Evolutionary conservation across 2,113 vertebrate genomes (phyloP).

Genomic region (Symphodus melops): DNA sequence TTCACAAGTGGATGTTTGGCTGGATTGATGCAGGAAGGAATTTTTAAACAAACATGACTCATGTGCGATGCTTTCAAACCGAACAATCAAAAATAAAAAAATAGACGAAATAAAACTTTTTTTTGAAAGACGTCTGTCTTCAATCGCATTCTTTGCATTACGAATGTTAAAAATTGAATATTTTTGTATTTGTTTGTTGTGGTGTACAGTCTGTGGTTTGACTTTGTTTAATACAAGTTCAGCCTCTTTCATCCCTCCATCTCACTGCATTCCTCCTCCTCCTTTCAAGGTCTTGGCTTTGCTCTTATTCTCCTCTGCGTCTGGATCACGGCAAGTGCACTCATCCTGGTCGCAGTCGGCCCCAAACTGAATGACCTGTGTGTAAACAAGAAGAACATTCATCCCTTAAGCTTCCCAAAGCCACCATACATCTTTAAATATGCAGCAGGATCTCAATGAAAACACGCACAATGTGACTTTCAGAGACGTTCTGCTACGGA

Average conservation of each 20-base stretch:
- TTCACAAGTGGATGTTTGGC: conserved; percentile 26
- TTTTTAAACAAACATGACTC: conserved; percentile 32
- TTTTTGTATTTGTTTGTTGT: conserved; percentile 56
- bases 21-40: conserved; percentile 9
- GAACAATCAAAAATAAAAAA: conserved; percentile 13
- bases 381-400: conserved; percentile 55
- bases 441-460: conserved; percentile 10
- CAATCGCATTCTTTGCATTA: conserved; percentile 22
- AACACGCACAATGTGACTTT: conserved; percentile 7
- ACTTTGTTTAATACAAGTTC: conserved; percentile 44
- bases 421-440: conserved; percentile 12
- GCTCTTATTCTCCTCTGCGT: conserved; percentile 92
- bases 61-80: conserved; percentile 32
- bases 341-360: conserved; percentile 94
- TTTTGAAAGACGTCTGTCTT: conserved; percentile 29
- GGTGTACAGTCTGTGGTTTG: conserved; percentile 56
- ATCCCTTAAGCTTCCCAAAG: not conserved
- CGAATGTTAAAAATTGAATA: conserved; percentile 23
- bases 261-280: conserved; percentile 56
- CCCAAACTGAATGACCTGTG: conserved; percentile 94
- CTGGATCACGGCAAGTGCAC: conserved; percentile 94
- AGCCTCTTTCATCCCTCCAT: conserved; percentile 47
- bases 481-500: not conserved
- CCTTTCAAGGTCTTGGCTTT: conserved; percentile 55
- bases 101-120: conserved; percentile 32